Conservation (phyloP, 1,140 invertebrate genomes). For the Drosophila funebris region DNA sequence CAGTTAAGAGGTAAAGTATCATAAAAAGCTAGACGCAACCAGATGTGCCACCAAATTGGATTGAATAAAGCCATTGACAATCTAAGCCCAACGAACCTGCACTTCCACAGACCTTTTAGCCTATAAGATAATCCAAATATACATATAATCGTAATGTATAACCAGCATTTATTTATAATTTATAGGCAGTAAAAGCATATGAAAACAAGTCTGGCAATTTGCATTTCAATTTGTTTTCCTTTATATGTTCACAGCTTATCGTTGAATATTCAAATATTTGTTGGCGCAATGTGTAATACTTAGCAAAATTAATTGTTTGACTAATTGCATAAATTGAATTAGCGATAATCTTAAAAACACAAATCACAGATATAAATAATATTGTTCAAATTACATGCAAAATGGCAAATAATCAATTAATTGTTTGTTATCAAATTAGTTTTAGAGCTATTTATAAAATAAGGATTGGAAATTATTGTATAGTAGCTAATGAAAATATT, state of each 20-base stretch:
- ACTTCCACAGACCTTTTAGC: background rate
- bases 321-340: constrained; percentile 5
- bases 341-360: background rate
- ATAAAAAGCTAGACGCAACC: constrained; percentile 20
- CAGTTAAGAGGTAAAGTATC: background rate
- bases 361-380: background rate
- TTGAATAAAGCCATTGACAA: constrained; percentile 2
- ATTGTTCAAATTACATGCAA: too few relatives aligned
- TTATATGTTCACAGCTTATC: constrained; percentile 8
- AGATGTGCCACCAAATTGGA: constrained; percentile 24
- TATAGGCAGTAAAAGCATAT: constrained; percentile 54
- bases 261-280: background rate
- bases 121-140: background rate
- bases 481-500: too few relatives aligned
- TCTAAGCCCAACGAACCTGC: constrained; percentile 2
- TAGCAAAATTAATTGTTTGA: constrained; percentile 10
- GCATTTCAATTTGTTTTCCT: background rate
- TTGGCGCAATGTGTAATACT: background rate
- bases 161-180: constrained; percentile 62
- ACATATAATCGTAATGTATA: constrained; percentile 10
- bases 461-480: too few relatives aligned
- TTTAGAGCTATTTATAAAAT: too few relatives aligned
- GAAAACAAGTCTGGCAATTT: constrained; percentile 13
- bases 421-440: too few relatives aligned
- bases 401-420: too few relatives aligned